Conservation (phyloP, 2,888 invertebrate species). For the Cheilosia vernalis region DNA sequence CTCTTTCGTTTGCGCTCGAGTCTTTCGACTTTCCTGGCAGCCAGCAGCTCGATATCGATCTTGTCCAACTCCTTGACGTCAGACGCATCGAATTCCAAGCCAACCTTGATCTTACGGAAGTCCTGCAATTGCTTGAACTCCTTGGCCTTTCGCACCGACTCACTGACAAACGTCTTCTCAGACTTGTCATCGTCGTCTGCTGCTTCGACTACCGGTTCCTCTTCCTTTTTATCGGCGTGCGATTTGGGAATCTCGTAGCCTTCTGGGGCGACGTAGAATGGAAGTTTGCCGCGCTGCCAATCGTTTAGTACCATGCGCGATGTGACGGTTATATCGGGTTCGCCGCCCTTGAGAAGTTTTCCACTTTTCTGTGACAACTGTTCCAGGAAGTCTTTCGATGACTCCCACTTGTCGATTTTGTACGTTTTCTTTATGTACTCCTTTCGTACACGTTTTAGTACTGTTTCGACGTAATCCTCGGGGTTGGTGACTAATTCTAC, state of each 20-base stretch:
- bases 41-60: conserved; percentile 86
- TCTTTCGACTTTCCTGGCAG: conserved; percentile 83
- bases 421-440: conserved; percentile 97
- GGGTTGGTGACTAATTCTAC: conserved; percentile 97
- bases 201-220: conserved; percentile 19
- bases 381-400: conserved; percentile 94
- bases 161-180: conserved; percentile 81
- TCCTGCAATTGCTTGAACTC: conserved; percentile 87
- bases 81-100: conserved; percentile 87
- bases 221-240: conserved; percentile 79
- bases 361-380: conserved; percentile 94
- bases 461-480: conserved; percentile 95
- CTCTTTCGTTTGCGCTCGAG: conserved; percentile 79
- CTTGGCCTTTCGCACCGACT: conserved; percentile 83
- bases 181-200: conserved; percentile 79
- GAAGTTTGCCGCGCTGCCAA: conserved; percentile 98
- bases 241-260: conserved; percentile 89
- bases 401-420: conserved; percentile 91
- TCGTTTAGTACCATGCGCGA: conserved; percentile 98
- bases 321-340: conserved; percentile 94
- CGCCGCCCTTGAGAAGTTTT: conserved; percentile 97
- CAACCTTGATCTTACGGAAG: conserved; percentile 91
- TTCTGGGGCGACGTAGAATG: conserved; percentile 95
- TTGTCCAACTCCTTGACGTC: conserved; percentile 84
- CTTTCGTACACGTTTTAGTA: conserved; percentile 93